A percentile compares a stretch with the other conserved stretches of the same genome.
Conservation (phyloP, 2,113 vertebrate genomes). For the Corydoras sp. region DNA sequence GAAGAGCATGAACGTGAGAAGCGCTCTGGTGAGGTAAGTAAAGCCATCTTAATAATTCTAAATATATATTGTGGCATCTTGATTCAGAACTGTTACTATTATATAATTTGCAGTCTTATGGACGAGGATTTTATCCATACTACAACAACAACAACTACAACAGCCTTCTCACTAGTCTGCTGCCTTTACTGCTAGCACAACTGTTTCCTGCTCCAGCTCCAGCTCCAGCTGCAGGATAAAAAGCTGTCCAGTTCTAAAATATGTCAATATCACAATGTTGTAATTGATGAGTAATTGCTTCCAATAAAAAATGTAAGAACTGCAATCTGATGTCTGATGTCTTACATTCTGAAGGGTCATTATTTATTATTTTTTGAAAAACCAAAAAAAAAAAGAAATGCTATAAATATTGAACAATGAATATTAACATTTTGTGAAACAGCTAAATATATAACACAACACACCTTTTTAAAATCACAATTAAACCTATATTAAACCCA, state of each 20-base stretch:
- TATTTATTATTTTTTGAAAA: too few relatives aligned
- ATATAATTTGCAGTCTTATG: background rate
- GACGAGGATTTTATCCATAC: background rate
- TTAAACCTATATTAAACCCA: too few relatives aligned
- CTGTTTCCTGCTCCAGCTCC: background rate
- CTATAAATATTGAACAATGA: too few relatives aligned
- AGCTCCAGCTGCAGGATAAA: background rate
- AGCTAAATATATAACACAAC: too few relatives aligned
- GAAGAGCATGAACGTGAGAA: slow-evolving; percentile 1
- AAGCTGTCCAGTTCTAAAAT: background rate
- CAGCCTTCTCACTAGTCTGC: background rate
- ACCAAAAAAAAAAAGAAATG: too few relatives aligned
- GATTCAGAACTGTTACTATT: background rate
- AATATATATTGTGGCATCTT: background rate
- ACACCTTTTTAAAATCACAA: too few relatives aligned
- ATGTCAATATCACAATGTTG: too few relatives aligned
- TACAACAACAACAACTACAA: background rate
- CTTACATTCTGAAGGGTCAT: too few relatives aligned
- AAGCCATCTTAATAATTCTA: background rate
- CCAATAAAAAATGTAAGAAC: too few relatives aligned
- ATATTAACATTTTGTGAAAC: too few relatives aligned
- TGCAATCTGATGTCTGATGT: too few relatives aligned
- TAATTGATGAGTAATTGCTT: too few relatives aligned
- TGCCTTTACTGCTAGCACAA: background rate
- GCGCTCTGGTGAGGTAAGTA: background rate